Percentiles rank a stretch among this genome's conserved stretches.
phyloP scores from a whole-genome alignment of 2,113 vertebrate species.

The Cyprinus carpio region DNA sequence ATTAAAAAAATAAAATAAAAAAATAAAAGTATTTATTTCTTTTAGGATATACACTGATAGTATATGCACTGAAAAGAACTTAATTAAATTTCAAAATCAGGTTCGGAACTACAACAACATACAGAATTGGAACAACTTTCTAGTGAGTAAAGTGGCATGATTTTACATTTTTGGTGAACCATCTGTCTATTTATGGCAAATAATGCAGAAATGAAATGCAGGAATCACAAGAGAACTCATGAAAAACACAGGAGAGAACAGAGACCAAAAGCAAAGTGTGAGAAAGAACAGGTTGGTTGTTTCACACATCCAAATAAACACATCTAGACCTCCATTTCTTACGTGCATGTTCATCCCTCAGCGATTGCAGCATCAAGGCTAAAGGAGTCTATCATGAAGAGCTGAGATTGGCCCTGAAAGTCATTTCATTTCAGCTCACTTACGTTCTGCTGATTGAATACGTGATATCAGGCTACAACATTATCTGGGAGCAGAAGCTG shows the following conservation, averaged over 20 bases:
- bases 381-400: neutral
- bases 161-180: neutral
- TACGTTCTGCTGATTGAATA: slow-evolving; percentile 37
- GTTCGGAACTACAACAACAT: neutral
- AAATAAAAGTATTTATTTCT: no score
- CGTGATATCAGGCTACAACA: slow-evolving; percentile 35
- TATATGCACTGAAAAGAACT: neutral
- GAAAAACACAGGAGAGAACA: neutral
- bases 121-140: neutral
- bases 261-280: neutral
- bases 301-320: neutral
- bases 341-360: neutral
- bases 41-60: no score
- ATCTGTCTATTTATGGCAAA: neutral
- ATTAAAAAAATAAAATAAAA: no score
- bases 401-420: neutral
- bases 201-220: neutral
- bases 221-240: neutral
- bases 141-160: neutral
- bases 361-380: neutral
- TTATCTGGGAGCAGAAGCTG: slow-evolving; percentile 10
- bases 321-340: slow-evolving; percentile 1
- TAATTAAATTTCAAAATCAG: neutral
- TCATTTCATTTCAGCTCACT: slow-evolving; percentile 45
- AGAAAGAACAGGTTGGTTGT: neutral